A percentile compares a stretch with the other conserved stretches of the same genome.
Conservation (phyloP, 2,888 invertebrate genomes). For the Drosophila recens region DNA sequence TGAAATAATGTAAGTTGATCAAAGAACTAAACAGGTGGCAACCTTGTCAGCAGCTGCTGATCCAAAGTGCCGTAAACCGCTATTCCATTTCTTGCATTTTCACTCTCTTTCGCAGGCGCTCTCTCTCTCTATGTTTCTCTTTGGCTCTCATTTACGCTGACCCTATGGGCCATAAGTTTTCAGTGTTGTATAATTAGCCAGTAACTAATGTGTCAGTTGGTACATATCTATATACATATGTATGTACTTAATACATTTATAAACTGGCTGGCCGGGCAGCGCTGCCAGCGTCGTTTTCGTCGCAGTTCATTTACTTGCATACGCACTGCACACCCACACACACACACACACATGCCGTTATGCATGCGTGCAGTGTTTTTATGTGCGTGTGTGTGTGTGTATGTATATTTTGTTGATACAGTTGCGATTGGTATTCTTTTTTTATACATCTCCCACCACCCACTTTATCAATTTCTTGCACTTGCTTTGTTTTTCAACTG, state of each 20-base stretch:
- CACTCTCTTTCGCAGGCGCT: slow-evolving; percentile 7
- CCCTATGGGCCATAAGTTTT: slow-evolving; percentile 14
- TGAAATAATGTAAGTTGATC: slow-evolving; percentile 38
- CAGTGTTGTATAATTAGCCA: slow-evolving; percentile 52
- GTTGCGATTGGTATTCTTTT: slow-evolving; percentile 40
- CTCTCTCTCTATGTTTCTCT: slow-evolving; percentile 5
- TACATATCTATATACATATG: slow-evolving; percentile 1
- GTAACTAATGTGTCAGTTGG: slow-evolving; percentile 22
- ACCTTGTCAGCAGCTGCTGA: slow-evolving; percentile 57
- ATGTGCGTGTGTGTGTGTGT: slow-evolving; percentile 19
- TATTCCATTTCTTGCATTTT: slow-evolving; percentile 32
- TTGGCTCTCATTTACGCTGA: slow-evolving; percentile 11
- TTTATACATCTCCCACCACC: slow-evolving; percentile 19
- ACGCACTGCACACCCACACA: slow-evolving; percentile 14
- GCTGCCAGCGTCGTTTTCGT: slow-evolving; percentile 32
- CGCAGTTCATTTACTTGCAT: slow-evolving; percentile 37
- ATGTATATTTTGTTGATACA: slow-evolving; percentile 44
- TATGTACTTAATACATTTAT: slow-evolving; percentile 7
- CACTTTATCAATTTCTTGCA: slow-evolving; percentile 43
- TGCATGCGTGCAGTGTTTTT: neutral
- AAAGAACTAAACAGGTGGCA: slow-evolving; percentile 65
- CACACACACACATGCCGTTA: neutral
- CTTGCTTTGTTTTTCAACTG: slow-evolving; percentile 33
- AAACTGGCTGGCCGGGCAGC: slow-evolving; percentile 13
- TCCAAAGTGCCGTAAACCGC: slow-evolving; percentile 44